A percentile compares a stretch with the other conserved stretches of the same genome.
phyloP scores from a whole-genome alignment of 2,888 invertebrate genomes.

The Noctua pronuba region DNA sequence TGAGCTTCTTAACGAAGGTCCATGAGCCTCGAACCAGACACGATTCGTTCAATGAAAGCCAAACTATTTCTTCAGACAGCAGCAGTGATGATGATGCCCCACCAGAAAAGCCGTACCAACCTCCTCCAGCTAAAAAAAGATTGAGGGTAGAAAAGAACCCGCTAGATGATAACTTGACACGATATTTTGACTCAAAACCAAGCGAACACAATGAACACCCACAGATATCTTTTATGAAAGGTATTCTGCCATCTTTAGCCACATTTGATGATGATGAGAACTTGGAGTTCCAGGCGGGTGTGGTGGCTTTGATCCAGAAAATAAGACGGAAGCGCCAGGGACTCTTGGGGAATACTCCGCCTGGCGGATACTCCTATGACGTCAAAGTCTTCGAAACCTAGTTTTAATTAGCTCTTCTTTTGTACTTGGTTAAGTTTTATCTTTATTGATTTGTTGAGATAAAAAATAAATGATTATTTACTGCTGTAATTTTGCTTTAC shows the following conservation, averaged over 20 bases:
- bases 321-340: slow-evolving; percentile 28
- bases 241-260: slow-evolving; percentile 21
- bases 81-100: neutral
- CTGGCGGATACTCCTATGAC: neutral
- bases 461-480: neutral
- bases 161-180: slow-evolving; percentile 2
- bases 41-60: slow-evolving; percentile 30
- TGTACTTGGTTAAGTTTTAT: neutral
- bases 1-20: slow-evolving; percentile 8
- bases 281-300: slow-evolving; percentile 37
- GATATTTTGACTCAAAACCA: neutral
- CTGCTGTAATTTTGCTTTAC: neutral
- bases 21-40: slow-evolving; percentile 1
- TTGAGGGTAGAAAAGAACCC: slow-evolving; percentile 17
- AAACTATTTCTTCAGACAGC: neutral
- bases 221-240: slow-evolving; percentile 35
- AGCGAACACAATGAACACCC: slow-evolving; percentile 15
- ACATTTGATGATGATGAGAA: slow-evolving; percentile 33
- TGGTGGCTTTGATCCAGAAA: slow-evolving; percentile 28
- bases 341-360: neutral
- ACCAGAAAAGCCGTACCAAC: neutral
- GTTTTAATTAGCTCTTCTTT: too few relatives aligned
- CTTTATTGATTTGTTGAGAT: neutral
- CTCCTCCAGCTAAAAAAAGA: neutral
- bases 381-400: slow-evolving; percentile 22